A percentile compares a stretch with the other conserved stretches of the same genome.
phyloP scores from a whole-genome alignment of 2,797 vertebrate species.

The Parauchenoglanis ngamensis region DNA sequence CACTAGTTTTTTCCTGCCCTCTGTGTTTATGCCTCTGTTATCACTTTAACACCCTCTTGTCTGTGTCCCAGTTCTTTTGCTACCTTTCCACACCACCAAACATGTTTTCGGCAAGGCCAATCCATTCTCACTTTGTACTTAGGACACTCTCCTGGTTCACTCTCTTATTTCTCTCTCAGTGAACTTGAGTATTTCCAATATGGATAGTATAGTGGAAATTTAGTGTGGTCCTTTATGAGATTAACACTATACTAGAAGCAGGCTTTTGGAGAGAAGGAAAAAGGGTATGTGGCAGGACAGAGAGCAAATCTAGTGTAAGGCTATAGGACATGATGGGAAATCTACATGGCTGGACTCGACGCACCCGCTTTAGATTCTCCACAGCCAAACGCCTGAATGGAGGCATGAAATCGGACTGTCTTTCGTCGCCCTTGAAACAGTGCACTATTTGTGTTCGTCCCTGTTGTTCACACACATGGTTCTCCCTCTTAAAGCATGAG shows the following conservation, averaged over 20 bases:
- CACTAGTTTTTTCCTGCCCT: slow-evolving; percentile 48
- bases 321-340: slow-evolving; percentile 32
- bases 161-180: background rate
- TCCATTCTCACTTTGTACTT: slow-evolving; percentile 26
- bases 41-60: slow-evolving; percentile 50
- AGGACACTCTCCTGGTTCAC: slow-evolving; percentile 2
- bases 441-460: slow-evolving; percentile 53
- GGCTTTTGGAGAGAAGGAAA: slow-evolving; percentile 19
- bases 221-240: slow-evolving; percentile 42
- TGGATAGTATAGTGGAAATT: background rate
- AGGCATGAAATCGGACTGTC: slow-evolving; percentile 56
- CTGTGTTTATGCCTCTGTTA: slow-evolving; percentile 50
- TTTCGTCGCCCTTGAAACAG: slow-evolving; percentile 54
- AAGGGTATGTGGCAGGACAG: slow-evolving; percentile 1
- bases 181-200: background rate
- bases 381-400: slow-evolving; percentile 48
- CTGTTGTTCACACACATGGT: slow-evolving; percentile 42
- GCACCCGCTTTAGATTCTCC: slow-evolving; percentile 49
- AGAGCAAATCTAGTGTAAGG: slow-evolving; percentile 17
- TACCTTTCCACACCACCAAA: slow-evolving; percentile 37
- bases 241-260: slow-evolving; percentile 40
- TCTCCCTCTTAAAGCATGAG: slow-evolving; percentile 51
- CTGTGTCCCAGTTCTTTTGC: slow-evolving; percentile 34
- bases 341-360: slow-evolving; percentile 49
- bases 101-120: slow-evolving; percentile 22